Evolutionary conservation across 1,140 invertebrate species (phyloP), one percentile per base, ranked within the genome.

Genomic region (Musca domestica): DNA sequence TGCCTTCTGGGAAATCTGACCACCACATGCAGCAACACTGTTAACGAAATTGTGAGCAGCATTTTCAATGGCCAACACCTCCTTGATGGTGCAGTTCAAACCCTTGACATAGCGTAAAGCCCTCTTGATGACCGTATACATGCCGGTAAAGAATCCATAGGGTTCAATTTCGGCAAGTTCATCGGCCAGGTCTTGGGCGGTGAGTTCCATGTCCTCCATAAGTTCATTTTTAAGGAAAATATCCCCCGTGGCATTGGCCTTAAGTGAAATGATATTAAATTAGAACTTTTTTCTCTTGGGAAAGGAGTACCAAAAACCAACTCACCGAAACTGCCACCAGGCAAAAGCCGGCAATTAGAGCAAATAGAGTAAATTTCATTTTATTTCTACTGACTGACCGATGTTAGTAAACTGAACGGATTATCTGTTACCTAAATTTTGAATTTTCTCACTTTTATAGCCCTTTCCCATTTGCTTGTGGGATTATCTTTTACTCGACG

Each of bases 191-290:
- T 70, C 64, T 6, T 56, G 77, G 30, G 66, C 47, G 49, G 54
- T 22, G 34, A 76, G 77, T 67, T 77, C 77, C 65, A 76, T 71
- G 3, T 67, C 68, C 58, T 77, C 76, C 56, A 58, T 54, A 7
- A 23, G 14, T 54, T 71, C 76, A 20, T 14, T 67, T 27, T 0
- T 6, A 48, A 77, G 74, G 67, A 76, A 71, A 52, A 48, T 76
- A 67, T 68, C 74, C 22, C 73, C 76, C 49, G 67, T 49, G 25
- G 46, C 56, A 30, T 23, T 64, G 41, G 30, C 41, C 61, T 64
- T 9, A 17, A 41, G n/a, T n/a, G n/a, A n/a, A n/a, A 7, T 5
- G n/a, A 34, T n/a, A 34, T 7, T 17, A 12, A 19, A 49, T n/a
- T 14, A 23, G 12, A 14, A 23, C 23, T 2, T 54, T 25, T 1